Evolutionary conservation across 2,888 invertebrate genomes (phyloP).

Genomic region (Poecilus cupreus): DNA sequence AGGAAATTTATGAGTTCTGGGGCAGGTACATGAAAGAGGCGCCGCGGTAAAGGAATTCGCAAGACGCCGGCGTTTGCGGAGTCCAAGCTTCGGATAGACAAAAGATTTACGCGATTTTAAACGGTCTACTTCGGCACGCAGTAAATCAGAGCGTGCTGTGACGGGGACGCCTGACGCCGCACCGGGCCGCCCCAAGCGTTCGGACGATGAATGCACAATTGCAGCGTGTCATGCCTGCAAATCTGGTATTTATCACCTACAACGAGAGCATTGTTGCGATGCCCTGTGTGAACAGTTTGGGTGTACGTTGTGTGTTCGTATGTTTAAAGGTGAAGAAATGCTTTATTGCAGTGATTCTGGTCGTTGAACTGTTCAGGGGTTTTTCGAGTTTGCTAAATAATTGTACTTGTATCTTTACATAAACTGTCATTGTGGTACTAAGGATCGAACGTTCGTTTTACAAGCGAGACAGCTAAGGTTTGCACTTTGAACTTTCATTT

Average conservation of each 20-base stretch:
- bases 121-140: constrained; percentile 56
- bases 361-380: background rate
- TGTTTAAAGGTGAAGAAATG: background rate
- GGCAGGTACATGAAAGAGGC: constrained; percentile 55
- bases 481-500: too few species aligned
- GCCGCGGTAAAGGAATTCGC: constrained; percentile 27
- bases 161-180: background rate
- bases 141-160: constrained; percentile 53
- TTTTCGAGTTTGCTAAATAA: background rate
- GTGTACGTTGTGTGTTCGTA: background rate
- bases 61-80: constrained; percentile 19
- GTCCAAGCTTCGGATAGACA: constrained; percentile 28
- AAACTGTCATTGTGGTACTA: too few species aligned
- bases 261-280: background rate
- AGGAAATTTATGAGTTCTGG: constrained; percentile 50
- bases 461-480: too few species aligned
- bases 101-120: constrained; percentile 60
- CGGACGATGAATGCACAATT: constrained; percentile 39
- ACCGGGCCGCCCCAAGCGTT: background rate
- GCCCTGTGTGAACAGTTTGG: background rate
- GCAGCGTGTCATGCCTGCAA: constrained; percentile 27
- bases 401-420: too few species aligned
- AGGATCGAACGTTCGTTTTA: too few species aligned
- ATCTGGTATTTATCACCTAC: constrained; percentile 24
- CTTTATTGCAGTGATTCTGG: background rate